phyloP scores from a whole-genome alignment of 2,888 invertebrate genomes.

The Microplitis deprimator region DNA sequence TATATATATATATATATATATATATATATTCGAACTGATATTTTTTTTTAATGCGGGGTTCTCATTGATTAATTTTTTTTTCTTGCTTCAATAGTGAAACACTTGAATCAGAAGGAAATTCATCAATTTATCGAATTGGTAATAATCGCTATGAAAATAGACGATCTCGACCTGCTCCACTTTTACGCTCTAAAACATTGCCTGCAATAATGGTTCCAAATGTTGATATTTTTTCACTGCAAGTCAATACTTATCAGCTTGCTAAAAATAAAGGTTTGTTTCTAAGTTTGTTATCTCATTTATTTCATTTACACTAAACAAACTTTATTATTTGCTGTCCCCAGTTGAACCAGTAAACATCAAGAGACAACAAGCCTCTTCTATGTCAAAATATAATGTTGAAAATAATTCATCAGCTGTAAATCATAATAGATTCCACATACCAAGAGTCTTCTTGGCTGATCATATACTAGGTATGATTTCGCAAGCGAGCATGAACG shows the following conservation, averaged over 20 bases:
- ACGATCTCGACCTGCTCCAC: constrained; percentile 77
- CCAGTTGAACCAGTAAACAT: constrained; percentile 44
- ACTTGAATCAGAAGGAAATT: constrained; percentile 61
- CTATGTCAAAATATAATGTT: background rate
- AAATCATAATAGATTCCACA: constrained; percentile 57
- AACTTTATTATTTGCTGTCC: background rate
- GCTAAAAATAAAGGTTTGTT: background rate
- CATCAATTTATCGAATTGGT: constrained; percentile 31
- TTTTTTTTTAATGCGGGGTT: too few species aligned
- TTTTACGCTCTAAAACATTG: constrained; percentile 87
- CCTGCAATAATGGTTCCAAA: constrained; percentile 92
- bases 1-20: too few species aligned
- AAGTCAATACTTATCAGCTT: constrained; percentile 77
- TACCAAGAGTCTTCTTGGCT: constrained; percentile 69
- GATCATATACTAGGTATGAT: constrained; percentile 66
- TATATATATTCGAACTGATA: too few species aligned
- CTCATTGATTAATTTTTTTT: constrained; percentile 9
- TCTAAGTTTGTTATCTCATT: background rate
- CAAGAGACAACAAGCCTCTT: constrained; percentile 55
- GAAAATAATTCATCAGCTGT: constrained; percentile 20
- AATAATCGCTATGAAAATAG: constrained; percentile 55
- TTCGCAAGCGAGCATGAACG: background rate
- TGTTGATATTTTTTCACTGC: constrained; percentile 85
- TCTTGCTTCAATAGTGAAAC: constrained; percentile 58
- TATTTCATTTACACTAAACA: background rate